Base-by-base conservation (phyloP, 2,888 invertebrate species). In the Scaptodrosophila latifasciaeformis region DNA sequence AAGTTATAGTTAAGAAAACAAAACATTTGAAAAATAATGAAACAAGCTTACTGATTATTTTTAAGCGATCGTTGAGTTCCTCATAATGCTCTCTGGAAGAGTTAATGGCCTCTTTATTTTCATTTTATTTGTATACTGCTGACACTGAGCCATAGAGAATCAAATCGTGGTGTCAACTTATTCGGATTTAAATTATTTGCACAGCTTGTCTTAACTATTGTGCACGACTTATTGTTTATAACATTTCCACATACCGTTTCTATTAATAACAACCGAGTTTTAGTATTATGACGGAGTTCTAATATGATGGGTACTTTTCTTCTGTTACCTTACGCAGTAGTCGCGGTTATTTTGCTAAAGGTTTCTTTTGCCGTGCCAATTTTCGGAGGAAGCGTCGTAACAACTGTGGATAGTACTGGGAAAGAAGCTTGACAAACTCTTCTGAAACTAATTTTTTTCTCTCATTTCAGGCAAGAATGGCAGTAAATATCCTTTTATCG, bases 401-500 rank as follows among this genome's bases (percentile, higher is more conserved):
- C 56, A 39, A 65, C 59, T 59, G 58, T 68, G 55, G 76, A 72
- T 63, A 80, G 75, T 81, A 67, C 21, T 21, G 27, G 4, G 30
- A 31, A 24, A 17, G 1, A 9, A 6, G 1, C 21, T 24, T 10
- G 4, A 43, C 21, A 60, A 40, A 47, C 10, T 27, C 2, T 1
- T 24, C 9, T 51, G 2, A 12, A 29, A n/a, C n/a, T n/a, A n/a
- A n/a, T n/a, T n/a, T n/a, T n/a, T n/a, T n/a, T n/a, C n/a, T 47
- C 19, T 15, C 10, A 18, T 55, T 56, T 39, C 50, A 72, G 72
- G 53, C 56, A 6, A 52, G 66, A 75, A 61, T 31, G 15, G 54
- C 13, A 51, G 58, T 5, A 81, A 77, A 51, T 86, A 85, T 62
- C 81, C 84, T 2, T 86, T 67, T 44, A 82, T 85, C 70, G 85